phyloP scores from a whole-genome alignment of 2,888 invertebrate genomes.

The Xylota sylvarum region DNA sequence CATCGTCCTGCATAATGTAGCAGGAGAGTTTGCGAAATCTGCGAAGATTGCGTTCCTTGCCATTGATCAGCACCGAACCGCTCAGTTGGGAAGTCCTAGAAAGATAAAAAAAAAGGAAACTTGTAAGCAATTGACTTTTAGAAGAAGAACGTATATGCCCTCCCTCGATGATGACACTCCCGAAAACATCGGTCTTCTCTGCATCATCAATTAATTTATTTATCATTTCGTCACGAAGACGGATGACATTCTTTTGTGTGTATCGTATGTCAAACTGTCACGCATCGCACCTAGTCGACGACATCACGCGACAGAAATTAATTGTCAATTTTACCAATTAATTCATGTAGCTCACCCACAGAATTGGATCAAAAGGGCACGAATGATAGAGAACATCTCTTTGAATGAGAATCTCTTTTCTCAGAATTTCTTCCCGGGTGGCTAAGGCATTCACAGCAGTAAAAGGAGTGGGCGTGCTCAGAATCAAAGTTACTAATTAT shows the following conservation, averaged over 20 bases:
- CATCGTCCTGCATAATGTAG: constrained; percentile 98
- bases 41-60: constrained; percentile 93
- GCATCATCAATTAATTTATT: background rate
- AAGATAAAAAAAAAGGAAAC: background rate
- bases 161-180: background rate
- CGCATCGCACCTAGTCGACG: background rate
- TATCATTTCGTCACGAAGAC: background rate
- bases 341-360: background rate
- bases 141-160: background rate
- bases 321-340: constrained; percentile 33
- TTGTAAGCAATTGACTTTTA: background rate
- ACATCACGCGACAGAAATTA: constrained; percentile 21
- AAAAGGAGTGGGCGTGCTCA: background rate
- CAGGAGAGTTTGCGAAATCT: constrained; percentile 97
- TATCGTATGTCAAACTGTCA: background rate
- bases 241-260: background rate
- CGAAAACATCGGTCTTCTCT: background rate
- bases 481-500: constrained; percentile 10
- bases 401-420: background rate
- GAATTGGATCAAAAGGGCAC: background rate
- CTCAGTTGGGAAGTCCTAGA: constrained; percentile 92
- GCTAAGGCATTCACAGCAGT: too few relatives aligned
- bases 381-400: background rate
- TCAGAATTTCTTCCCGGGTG: background rate
- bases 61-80: constrained; percentile 95